Conservation (phyloP, 1,140 invertebrate genomes). For the Planococcus citri region DNA sequence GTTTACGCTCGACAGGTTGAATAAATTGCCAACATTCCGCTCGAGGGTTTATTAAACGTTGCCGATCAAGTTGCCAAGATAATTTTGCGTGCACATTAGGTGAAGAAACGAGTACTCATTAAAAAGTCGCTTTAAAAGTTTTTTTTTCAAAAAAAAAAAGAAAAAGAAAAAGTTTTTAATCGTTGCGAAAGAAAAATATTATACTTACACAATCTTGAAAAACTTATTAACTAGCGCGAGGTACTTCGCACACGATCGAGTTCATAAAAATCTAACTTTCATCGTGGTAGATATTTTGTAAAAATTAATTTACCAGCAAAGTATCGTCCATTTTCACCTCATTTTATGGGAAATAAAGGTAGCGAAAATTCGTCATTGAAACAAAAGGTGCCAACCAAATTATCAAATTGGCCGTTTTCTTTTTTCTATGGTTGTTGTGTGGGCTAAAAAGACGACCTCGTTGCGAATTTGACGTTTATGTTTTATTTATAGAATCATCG, state of each 20-base stretch:
- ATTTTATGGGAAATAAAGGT: too few relatives aligned
- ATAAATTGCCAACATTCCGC: background rate
- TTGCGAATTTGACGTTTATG: background rate
- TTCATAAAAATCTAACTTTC: background rate
- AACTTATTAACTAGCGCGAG: background rate
- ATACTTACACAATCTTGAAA: background rate
- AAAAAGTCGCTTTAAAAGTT: background rate
- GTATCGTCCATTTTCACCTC: background rate
- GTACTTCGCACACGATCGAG: too few relatives aligned
- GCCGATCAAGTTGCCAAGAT: background rate
- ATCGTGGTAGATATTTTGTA: too few relatives aligned
- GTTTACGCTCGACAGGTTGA: background rate
- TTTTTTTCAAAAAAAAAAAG: too few relatives aligned
- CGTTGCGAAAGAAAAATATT: background rate
- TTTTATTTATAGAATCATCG: slow-evolving; percentile 4
- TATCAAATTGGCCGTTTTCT: background rate
- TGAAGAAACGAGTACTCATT: background rate
- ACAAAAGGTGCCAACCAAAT: background rate
- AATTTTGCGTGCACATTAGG: background rate
- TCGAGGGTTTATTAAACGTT: background rate
- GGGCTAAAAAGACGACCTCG: background rate
- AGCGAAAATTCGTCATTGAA: background rate
- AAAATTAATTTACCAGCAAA: background rate
- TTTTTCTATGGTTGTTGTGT: background rate
- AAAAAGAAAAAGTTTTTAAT: background rate